Percentiles rank a stretch among this genome's conserved stretches.
phyloP scores from a whole-genome alignment of 2,888 invertebrate genomes.

The Trypoxylon attenuatum region DNA sequence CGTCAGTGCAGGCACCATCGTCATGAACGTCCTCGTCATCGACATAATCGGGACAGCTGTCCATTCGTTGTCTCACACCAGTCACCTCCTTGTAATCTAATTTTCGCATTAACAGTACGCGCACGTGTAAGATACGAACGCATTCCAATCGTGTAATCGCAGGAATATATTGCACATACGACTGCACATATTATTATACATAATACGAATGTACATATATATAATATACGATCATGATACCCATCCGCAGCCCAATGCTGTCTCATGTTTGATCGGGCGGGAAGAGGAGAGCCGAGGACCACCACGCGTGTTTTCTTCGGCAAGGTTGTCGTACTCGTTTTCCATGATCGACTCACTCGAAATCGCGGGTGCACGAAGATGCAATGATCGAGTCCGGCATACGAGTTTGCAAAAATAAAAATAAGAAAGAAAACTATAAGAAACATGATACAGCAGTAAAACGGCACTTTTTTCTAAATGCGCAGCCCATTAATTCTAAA shows the following conservation, averaged over 20 bases:
- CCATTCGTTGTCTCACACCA: slow-evolving; percentile 26
- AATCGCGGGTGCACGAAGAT: too few relatives aligned
- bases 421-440: not conserved
- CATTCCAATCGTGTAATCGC: slow-evolving; percentile 56
- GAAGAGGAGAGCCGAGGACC: not conserved
- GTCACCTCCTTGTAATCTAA: slow-evolving; percentile 30
- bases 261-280: slow-evolving; percentile 34
- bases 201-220: slow-evolving; percentile 37
- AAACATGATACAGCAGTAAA: slow-evolving; percentile 37
- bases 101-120: slow-evolving; percentile 43
- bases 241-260: slow-evolving; percentile 41
- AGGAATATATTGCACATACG: slow-evolving; percentile 62
- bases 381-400: too few relatives aligned
- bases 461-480: slow-evolving; percentile 32
- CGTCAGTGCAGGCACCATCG: slow-evolving; percentile 22
- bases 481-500: slow-evolving; percentile 12
- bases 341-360: too few relatives aligned
- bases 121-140: slow-evolving; percentile 63
- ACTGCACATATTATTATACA: slow-evolving; percentile 60
- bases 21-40: slow-evolving; percentile 27
- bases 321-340: too few relatives aligned
- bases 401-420: not conserved
- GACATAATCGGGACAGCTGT: slow-evolving; percentile 26
- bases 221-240: slow-evolving; percentile 36
- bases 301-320: too few relatives aligned